Percentiles rank a stretch among this genome's conserved stretches.
phyloP scores from a whole-genome alignment of 2,888 invertebrate genomes.

The Chironomus riparius region DNA sequence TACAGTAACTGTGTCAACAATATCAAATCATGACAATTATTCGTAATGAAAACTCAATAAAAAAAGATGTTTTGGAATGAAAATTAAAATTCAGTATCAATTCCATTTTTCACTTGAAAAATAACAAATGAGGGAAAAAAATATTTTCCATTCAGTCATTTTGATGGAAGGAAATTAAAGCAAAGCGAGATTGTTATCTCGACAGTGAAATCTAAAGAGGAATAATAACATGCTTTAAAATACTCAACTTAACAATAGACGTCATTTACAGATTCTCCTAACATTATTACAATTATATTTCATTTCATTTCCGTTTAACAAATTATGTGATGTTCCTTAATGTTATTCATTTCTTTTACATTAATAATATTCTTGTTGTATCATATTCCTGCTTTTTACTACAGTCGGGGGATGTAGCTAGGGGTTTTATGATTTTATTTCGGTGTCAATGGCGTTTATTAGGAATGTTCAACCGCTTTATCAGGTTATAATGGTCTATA shows the following conservation, averaged over 20 bases:
- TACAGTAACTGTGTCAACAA: background rate
- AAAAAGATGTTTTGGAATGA: background rate
- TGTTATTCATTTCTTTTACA: conserved; percentile 10
- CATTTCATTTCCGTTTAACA: conserved; percentile 22
- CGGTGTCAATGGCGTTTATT: too few species aligned
- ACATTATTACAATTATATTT: conserved; percentile 13
- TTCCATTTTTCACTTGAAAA: background rate
- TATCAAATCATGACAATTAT: background rate
- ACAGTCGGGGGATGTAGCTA: too few species aligned
- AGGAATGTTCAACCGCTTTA: too few species aligned
- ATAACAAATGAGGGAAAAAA: background rate
- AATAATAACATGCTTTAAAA: background rate
- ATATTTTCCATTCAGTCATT: background rate
- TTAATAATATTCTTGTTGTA: conserved; percentile 8
- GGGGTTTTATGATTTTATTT: too few species aligned
- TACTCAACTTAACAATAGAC: background rate
- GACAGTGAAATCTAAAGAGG: background rate
- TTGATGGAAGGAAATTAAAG: background rate
- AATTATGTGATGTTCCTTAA: conserved; percentile 12
- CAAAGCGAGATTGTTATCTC: background rate
- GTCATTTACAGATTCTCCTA: background rate
- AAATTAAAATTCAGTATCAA: too few species aligned
- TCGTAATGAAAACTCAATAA: background rate
- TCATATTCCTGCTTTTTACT: background rate
- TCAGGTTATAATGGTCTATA: too few species aligned